phyloP scores from a whole-genome alignment of 2,113 vertebrate genomes.

The Bubo bubo region DNA sequence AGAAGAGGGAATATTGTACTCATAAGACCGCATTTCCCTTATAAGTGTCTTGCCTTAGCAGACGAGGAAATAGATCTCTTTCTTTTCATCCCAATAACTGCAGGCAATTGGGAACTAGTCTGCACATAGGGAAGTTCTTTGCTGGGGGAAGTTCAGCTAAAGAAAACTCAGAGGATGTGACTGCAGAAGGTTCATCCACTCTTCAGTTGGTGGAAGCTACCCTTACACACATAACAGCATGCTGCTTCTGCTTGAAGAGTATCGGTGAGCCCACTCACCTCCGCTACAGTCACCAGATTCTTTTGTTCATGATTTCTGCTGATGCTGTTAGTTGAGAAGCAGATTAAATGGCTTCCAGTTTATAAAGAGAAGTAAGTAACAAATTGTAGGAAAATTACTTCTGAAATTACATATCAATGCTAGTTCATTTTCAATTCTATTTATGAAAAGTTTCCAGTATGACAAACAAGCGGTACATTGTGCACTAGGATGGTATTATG shows the following conservation, averaged over 20 bases:
- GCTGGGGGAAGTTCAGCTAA: neutral
- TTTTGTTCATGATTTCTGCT: neutral
- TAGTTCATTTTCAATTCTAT: conserved; percentile 5
- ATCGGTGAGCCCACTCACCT: neutral
- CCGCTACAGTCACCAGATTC: neutral
- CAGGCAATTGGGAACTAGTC: neutral
- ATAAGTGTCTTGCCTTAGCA: neutral
- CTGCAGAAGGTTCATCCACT: neutral
- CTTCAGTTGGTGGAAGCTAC: neutral
- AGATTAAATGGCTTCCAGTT: neutral
- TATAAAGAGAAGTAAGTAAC: neutral
- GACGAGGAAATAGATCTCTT: neutral
- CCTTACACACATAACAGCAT: neutral
- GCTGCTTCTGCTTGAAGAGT: neutral
- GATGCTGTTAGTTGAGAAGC: neutral
- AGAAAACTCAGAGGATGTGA: neutral
- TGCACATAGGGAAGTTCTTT: neutral
- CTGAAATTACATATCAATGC: neutral
- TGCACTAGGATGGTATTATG: neutral
- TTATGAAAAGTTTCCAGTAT: neutral
- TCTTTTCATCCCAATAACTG: fast-evolving
- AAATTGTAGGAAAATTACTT: neutral
- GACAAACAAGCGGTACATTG: neutral
- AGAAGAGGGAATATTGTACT: neutral
- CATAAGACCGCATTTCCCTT: neutral